Percentiles rank a stretch among this genome's conserved stretches.
phyloP scores from a whole-genome alignment of 2,888 invertebrate species.

The Chrysolina oricalcia region DNA sequence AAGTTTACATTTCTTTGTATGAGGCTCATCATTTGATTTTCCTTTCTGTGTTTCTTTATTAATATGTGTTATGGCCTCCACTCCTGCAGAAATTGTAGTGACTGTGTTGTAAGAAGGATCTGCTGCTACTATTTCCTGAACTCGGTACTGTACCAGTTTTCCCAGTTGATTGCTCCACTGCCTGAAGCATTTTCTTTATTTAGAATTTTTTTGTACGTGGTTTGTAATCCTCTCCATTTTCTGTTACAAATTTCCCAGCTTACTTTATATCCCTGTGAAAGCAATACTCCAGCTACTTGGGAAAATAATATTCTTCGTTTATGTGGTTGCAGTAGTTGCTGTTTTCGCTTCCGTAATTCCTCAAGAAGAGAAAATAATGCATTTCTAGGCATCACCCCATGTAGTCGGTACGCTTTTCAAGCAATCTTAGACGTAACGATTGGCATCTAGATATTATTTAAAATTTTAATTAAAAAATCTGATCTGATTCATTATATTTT shows the following conservation, averaged over 20 bases:
- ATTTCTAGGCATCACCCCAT: too few relatives aligned
- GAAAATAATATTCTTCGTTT: conserved; percentile 11
- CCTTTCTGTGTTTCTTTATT: conserved; percentile 1
- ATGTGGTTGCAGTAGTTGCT: conserved; percentile 15
- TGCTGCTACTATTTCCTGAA: conserved; percentile 10
- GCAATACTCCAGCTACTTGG: conserved; percentile 17
- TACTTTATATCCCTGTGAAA: conserved; percentile 11
- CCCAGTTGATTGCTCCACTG: conserved; percentile 19
- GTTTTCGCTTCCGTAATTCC: too few relatives aligned
- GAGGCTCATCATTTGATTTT: conserved; percentile 18
- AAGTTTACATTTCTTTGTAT: conserved; percentile 3
- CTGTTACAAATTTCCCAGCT: conserved; percentile 6
- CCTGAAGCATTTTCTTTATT: conserved; percentile 16
- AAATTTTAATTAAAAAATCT: too few relatives aligned
- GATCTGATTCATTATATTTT: too few relatives aligned
- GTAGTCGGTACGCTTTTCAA: too few relatives aligned
- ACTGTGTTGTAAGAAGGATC: conserved; percentile 12
- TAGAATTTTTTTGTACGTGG: conserved; percentile 7
- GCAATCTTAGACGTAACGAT: too few relatives aligned
- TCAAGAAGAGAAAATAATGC: too few relatives aligned
- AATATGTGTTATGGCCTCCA: conserved; percentile 10
- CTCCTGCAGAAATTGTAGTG: conserved; percentile 16
- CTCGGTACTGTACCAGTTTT: neutral
- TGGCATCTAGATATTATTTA: too few relatives aligned
- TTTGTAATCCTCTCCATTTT: conserved; percentile 9